A percentile compares a stretch with the other conserved stretches of the same genome.
Conservation (phyloP, 2,113 vertebrate genomes). For the Daphoenositta chrysoptera region DNA sequence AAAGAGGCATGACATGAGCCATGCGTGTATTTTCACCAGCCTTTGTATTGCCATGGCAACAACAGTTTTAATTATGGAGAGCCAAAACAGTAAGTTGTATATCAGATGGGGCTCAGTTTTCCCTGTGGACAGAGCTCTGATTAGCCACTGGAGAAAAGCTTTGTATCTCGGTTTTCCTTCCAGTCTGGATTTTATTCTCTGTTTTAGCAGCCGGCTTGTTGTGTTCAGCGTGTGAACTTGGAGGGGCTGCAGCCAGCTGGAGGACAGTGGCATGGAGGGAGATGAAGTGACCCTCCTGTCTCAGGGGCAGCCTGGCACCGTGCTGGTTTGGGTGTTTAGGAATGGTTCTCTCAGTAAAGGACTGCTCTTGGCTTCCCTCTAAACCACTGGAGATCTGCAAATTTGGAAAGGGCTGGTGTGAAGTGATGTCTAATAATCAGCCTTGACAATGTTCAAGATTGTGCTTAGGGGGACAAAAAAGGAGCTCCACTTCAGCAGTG, state of each 20-base stretch:
- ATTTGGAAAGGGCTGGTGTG: constrained; percentile 9
- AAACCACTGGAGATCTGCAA: background rate
- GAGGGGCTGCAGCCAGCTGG: background rate
- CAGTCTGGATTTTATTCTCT: constrained; percentile 56
- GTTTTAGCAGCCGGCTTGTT: constrained; percentile 13
- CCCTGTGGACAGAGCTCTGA: constrained; percentile 62
- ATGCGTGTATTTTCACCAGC: background rate
- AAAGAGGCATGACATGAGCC: background rate
- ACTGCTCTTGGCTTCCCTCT: constrained; percentile 2
- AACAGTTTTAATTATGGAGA: constrained; percentile 68
- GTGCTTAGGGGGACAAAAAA: constrained; percentile 20
- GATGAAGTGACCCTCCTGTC: background rate
- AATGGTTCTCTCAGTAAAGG: background rate
- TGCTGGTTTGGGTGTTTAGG: background rate
- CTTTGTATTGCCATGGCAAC: constrained; percentile 62
- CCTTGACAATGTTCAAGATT: constrained; percentile 48
- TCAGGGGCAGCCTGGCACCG: background rate
- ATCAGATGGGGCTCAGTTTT: constrained; percentile 62
- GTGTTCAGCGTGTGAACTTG: background rate
- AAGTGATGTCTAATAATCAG: constrained; percentile 38
- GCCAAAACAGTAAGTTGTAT: constrained; percentile 44
- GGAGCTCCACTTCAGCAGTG: background rate
- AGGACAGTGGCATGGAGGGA: background rate
- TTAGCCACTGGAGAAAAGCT: constrained; percentile 46
- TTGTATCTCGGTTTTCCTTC: constrained; percentile 25